Conservation (phyloP, 2,888 invertebrate species). For the Thyatira batis region DNA sequence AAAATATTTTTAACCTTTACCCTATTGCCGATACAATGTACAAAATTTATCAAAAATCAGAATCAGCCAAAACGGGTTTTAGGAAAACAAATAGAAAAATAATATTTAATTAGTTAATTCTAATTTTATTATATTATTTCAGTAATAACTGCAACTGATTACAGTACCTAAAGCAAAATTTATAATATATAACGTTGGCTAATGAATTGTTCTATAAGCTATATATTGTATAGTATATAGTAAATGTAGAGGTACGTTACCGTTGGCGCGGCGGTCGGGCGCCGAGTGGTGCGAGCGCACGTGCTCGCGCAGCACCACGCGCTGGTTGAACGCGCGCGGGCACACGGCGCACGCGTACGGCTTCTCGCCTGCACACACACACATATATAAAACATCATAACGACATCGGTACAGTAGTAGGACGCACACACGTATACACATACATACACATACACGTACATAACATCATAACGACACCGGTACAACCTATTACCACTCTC, state of each 20-base stretch:
- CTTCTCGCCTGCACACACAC: constrained; percentile 83
- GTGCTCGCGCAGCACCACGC: constrained; percentile 92
- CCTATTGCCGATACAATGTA: too few relatives aligned
- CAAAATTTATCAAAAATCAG: too few relatives aligned
- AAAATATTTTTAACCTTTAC: background rate
- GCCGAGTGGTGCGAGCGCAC: constrained; percentile 93
- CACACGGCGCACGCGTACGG: constrained; percentile 94
- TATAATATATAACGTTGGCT: too few relatives aligned
- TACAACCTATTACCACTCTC: too few relatives aligned
- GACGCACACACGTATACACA: constrained; percentile 80
- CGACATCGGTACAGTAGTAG: background rate
- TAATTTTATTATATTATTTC: too few relatives aligned
- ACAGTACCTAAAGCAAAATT: too few relatives aligned
- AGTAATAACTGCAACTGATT: too few relatives aligned
- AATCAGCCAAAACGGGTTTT: background rate
- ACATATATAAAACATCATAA: constrained; percentile 3
- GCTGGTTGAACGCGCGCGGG: constrained; percentile 93
- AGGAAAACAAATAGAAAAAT: background rate
- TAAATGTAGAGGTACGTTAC: constrained; percentile 35
- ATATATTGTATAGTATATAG: background rate
- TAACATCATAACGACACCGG: too few relatives aligned
- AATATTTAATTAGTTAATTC: too few relatives aligned
- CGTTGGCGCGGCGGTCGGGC: constrained; percentile 85
- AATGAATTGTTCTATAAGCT: too few relatives aligned
- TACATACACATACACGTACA: constrained; percentile 1